Evolutionary conservation across 37 sponge, comb jelly and placozoan species (phyloP).

Genomic region (Diacarnus erythraeanus): DNA sequence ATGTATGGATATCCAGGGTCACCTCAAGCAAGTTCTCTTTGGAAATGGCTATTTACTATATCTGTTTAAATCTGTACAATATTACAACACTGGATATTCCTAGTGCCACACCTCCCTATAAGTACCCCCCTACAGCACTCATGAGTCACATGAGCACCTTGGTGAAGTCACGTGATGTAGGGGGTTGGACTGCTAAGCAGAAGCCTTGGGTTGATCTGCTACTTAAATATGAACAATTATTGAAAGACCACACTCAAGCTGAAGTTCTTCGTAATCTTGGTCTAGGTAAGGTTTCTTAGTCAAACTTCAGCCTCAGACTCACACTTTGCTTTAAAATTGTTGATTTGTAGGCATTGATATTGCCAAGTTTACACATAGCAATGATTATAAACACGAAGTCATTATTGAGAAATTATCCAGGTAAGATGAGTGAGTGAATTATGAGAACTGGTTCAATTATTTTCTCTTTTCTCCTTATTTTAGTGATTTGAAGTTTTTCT

Average conservation of each 20-base stretch:
- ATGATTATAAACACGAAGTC: constrained; percentile 36
- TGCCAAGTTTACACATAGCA: constrained; percentile 36
- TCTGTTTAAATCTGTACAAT: constrained; percentile 47
- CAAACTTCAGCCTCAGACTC: too few species aligned
- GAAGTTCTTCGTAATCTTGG: constrained; percentile 40
- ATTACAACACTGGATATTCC: background rate
- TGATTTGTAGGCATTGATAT: constrained; percentile 71
- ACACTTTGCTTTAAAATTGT: too few species aligned
- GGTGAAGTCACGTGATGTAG: constrained; percentile 19
- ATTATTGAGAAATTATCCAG: too few species aligned
- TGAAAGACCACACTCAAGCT: constrained; percentile 50
- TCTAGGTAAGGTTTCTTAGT: constrained; percentile 27
- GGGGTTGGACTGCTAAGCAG: constrained; percentile 15
- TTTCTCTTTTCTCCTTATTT: background rate
- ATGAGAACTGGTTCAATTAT: too few species aligned
- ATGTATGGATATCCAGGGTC: constrained; percentile 22
- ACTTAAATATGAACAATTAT: constrained; percentile 20
- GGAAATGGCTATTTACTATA: constrained; percentile 55
- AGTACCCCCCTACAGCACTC: constrained; percentile 24
- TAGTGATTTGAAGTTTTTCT: constrained; percentile 33
- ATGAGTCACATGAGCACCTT: constrained; percentile 37
- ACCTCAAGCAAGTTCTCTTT: constrained; percentile 27
- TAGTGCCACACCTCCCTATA: background rate
- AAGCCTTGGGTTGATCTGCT: constrained; percentile 42
- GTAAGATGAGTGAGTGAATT: too few species aligned